Conservation (phyloP, 2,797 vertebrate species). For the Phoeniculus purpureus region DNA sequence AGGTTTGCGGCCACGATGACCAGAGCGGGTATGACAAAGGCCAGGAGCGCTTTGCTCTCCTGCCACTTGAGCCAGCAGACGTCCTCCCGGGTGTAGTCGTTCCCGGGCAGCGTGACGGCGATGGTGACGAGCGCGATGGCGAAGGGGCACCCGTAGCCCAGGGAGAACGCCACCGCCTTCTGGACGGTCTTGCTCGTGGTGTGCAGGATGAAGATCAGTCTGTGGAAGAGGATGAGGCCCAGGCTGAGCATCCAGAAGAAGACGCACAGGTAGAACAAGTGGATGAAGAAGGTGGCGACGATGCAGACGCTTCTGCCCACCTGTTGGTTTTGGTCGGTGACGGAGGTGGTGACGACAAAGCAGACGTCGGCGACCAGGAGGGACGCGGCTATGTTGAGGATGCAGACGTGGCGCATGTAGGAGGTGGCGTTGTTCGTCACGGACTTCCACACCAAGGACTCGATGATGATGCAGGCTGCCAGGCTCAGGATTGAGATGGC, state of each 20-base stretch:
- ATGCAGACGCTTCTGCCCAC: slow-evolving; percentile 72
- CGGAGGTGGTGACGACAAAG: slow-evolving; percentile 83
- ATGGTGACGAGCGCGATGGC: slow-evolving; percentile 86
- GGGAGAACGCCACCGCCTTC: slow-evolving; percentile 81
- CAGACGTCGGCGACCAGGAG: slow-evolving; percentile 89
- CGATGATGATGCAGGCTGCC: slow-evolving; percentile 85
- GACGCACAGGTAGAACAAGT: slow-evolving; percentile 90
- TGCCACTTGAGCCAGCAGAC: slow-evolving; percentile 90
- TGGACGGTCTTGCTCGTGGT: slow-evolving; percentile 85
- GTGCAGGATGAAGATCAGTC: slow-evolving; percentile 87
- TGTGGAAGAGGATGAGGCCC: slow-evolving; percentile 89
- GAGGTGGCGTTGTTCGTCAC: slow-evolving; percentile 87
- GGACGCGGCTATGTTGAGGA: slow-evolving; percentile 87
- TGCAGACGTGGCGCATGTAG: slow-evolving; percentile 87
- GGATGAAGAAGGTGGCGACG: slow-evolving; percentile 87
- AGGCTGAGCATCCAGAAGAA: slow-evolving; percentile 95
- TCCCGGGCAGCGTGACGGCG: slow-evolving; percentile 80
- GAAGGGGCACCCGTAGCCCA: slow-evolving; percentile 89
- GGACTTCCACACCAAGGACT: slow-evolving; percentile 86
- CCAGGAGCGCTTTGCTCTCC: slow-evolving; percentile 84
- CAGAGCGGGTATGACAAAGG: slow-evolving; percentile 86
- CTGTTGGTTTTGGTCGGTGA: slow-evolving; percentile 53
- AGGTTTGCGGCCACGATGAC: slow-evolving; percentile 85
- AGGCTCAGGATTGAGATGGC: slow-evolving; percentile 86
- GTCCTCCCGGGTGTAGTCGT: slow-evolving; percentile 72